These are phyloP conservation scores for Euspilapteryx auroguttella DNA, from an alignment of 2,888 invertebrate species.

Conservation along the genomic window DNA sequence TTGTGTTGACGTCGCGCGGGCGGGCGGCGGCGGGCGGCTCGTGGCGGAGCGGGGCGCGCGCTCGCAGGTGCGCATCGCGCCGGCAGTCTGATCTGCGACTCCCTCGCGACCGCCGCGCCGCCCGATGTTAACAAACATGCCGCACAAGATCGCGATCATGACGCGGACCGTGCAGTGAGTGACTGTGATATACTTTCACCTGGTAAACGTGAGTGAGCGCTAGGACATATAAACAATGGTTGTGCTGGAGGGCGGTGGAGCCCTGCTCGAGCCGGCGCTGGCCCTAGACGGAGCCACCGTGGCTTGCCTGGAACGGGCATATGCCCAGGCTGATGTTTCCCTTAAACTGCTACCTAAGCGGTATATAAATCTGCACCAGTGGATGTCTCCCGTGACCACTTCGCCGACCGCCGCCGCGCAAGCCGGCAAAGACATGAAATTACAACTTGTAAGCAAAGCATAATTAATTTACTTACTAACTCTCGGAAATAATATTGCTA, in stretches of 20 bases:
- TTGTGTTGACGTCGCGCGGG: conserved; percentile 5
- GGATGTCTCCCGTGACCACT: conserved; percentile 78
- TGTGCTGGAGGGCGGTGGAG: conserved; percentile 54
- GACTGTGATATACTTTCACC: conserved; percentile 24
- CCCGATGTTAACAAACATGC: conserved; percentile 31
- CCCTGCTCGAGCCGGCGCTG: conserved; percentile 63
- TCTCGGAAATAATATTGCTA: not conserved
- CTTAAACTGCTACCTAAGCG: conserved; percentile 89
- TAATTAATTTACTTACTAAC: no score
- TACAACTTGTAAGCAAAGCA: conserved; percentile 74
- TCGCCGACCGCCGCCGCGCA: conserved; percentile 49
- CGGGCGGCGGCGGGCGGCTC: no score
- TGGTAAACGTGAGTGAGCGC: conserved; percentile 18
- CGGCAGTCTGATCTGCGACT: conserved; percentile 42
- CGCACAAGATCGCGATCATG: conserved; percentile 25
- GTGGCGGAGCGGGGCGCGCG: not conserved
- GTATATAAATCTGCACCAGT: conserved; percentile 88
- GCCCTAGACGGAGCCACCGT: conserved; percentile 71
- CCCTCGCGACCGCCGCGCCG: conserved; percentile 2
- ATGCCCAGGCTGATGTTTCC: conserved; percentile 80
- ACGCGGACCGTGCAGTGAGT: conserved; percentile 22
- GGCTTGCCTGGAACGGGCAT: conserved; percentile 74
- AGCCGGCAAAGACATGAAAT: conserved; percentile 76
- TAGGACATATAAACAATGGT: conserved; percentile 28
- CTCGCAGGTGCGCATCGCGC: conserved; percentile 27